Conservation (phyloP, 2,113 vertebrate species). For the Apteryx owenii region DNA sequence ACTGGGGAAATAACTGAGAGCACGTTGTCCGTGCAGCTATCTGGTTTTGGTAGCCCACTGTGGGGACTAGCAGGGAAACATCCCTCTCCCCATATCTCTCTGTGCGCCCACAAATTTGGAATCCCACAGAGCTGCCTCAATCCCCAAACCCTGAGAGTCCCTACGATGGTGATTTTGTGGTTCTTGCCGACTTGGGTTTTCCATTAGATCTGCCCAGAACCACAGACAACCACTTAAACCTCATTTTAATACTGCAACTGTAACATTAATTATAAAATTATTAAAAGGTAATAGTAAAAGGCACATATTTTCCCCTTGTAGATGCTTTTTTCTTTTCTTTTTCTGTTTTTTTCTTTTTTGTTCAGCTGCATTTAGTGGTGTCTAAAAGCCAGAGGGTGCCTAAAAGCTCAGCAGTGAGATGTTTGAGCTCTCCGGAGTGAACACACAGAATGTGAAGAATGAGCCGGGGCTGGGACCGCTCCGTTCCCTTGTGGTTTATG, state of each 20-base stretch:
- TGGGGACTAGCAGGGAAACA: neutral
- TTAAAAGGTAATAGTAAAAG: neutral
- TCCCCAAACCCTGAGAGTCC: neutral
- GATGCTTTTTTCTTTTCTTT: neutral
- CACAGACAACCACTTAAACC: neutral
- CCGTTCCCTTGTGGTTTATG: neutral
- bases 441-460: constrained; percentile 7
- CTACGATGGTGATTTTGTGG: neutral
- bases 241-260: neutral
- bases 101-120: neutral
- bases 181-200: neutral
- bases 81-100: neutral
- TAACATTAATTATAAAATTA: neutral
- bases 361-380: neutral
- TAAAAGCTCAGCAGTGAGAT: neutral
- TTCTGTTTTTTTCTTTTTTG: neutral
- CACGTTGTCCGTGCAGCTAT: neutral
- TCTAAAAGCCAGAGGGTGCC: neutral
- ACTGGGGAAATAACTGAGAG: neutral
- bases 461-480: neutral
- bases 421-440: neutral
- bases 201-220: neutral
- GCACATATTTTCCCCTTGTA: neutral
- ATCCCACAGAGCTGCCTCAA: neutral
- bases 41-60: neutral